phyloP scores from a whole-genome alignment of 2,888 invertebrate species.

The Dynastes hyllus region DNA sequence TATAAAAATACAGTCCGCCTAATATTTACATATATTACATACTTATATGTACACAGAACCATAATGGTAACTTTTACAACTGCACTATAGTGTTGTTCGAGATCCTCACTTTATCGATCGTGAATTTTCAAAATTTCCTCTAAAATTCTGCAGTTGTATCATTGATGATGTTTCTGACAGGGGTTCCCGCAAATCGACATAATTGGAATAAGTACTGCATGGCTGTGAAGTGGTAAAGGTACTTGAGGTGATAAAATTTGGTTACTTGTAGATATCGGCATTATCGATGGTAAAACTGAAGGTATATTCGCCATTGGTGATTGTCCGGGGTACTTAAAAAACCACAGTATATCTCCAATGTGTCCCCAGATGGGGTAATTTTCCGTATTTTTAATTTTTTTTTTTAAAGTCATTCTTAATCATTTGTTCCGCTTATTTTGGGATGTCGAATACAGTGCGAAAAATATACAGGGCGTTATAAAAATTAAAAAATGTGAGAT shows the following conservation, averaged over 20 bases:
- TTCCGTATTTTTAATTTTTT: too few species aligned
- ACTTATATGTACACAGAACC: background rate
- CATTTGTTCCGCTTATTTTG: too few species aligned
- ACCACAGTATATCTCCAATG: constrained; percentile 63
- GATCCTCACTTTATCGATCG: constrained; percentile 53
- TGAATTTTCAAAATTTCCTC: constrained; percentile 68
- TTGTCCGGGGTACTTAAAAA: constrained; percentile 74
- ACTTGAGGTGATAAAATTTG: constrained; percentile 66
- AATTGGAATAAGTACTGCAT: constrained; percentile 59
- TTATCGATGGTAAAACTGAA: constrained; percentile 68
- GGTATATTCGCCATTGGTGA: constrained; percentile 67
- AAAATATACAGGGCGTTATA: too few species aligned
- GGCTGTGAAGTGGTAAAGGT: constrained; percentile 51
- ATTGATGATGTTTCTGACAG: constrained; percentile 67
- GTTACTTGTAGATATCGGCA: constrained; percentile 67
- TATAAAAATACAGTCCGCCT: background rate
- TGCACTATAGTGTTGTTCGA: background rate
- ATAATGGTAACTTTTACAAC: constrained; percentile 14
- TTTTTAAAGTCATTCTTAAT: too few species aligned
- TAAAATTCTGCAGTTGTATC: constrained; percentile 70
- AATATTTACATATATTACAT: constrained; percentile 23
- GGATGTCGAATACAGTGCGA: too few species aligned
- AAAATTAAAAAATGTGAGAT: too few species aligned
- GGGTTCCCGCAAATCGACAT: constrained; percentile 64
- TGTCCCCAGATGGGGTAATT: too few species aligned